Evolutionary conservation across 2,888 invertebrate genomes (phyloP), one percentile per base, ranked within the genome.

Genomic region (Stenoptilia bipunctidactyla): DNA sequence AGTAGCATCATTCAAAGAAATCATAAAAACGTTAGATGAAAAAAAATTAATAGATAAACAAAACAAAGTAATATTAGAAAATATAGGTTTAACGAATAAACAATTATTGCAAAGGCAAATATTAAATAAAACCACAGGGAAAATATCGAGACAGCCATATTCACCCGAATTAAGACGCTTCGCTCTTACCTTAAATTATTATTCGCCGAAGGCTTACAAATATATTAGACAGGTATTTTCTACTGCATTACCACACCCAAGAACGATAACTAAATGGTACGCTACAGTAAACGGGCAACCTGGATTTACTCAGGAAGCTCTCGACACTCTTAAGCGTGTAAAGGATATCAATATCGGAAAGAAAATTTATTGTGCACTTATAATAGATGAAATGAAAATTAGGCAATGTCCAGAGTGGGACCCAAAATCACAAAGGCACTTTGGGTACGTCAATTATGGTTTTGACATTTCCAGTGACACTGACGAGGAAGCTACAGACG

Each of bases 151-250:
- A 13, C 14, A 15, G 3, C 40, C 40, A 40, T 43, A 40, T 40
- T 40, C 40, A 4, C 15, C 40, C 1, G 40, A 43, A 38, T 36
- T 43, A 9, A 38, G 40, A 38, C 38, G 20, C n/a, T 43, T 43
- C 13, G 42, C 42, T 13, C 14, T 39, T 20, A 42, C 42, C 8
- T 27, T 42, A 8, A 9, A 42, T 8, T 42, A 33, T 30, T 40
- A 40, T 12, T 40, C 48, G 1, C 47, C 49, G 12, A 50, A 45
- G 39, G 54, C 55, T 6, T 55, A 57, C 38, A 37, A 38, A 15
- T 54, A 46, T 45, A 46, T 57, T 1, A 35, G 55, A 13, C 44
- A 48, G 38, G 45, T 42, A 8, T 57, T 59, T 37, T 20, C 13
- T 5, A 44, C 41, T 4, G 39, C 39, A 30, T 41, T 41, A 36